Evolutionary conservation across 2,113 vertebrate species (phyloP).

Genomic region (Physeter macrocephalus): DNA sequence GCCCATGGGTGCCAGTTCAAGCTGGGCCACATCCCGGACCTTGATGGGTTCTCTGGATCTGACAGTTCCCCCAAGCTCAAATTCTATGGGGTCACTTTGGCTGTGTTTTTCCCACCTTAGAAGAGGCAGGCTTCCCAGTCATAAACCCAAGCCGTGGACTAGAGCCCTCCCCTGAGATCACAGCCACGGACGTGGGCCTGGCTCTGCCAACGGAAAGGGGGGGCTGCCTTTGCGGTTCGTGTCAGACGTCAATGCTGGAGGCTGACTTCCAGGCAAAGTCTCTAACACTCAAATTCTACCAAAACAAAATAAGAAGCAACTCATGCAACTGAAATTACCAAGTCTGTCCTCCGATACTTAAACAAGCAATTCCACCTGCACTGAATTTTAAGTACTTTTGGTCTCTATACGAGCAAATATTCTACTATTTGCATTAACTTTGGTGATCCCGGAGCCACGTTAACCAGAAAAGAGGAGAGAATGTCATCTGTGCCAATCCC

Average conservation of each 20-base stretch:
- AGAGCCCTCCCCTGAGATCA: constrained; percentile 60
- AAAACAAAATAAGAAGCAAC: constrained; percentile 52
- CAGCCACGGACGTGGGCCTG: background rate
- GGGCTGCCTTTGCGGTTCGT: constrained; percentile 28
- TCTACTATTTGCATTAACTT: constrained; percentile 8
- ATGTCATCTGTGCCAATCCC: background rate
- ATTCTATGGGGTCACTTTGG: background rate
- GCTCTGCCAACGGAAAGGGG: background rate
- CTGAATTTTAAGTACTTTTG: constrained; percentile 46
- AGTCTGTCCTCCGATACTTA: constrained; percentile 7
- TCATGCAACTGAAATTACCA: constrained; percentile 35
- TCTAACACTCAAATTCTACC: constrained; percentile 39
- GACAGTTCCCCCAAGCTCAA: background rate
- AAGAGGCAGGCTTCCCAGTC: constrained; percentile 12
- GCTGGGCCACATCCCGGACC: background rate
- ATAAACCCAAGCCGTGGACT: background rate
- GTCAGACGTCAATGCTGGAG: constrained; percentile 57
- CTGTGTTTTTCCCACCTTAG: background rate
- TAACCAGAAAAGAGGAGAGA: constrained; percentile 24
- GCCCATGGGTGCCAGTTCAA: constrained; percentile 18
- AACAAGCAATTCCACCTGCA: constrained; percentile 46
- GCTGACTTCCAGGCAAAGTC: constrained; percentile 51
- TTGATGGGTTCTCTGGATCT: background rate
- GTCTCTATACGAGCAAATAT: constrained; percentile 31
- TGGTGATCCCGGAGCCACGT: constrained; percentile 19